Evolutionary conservation across 2,113 vertebrate species (phyloP).

Genomic region (Ictidomys tridecemlineatus): DNA sequence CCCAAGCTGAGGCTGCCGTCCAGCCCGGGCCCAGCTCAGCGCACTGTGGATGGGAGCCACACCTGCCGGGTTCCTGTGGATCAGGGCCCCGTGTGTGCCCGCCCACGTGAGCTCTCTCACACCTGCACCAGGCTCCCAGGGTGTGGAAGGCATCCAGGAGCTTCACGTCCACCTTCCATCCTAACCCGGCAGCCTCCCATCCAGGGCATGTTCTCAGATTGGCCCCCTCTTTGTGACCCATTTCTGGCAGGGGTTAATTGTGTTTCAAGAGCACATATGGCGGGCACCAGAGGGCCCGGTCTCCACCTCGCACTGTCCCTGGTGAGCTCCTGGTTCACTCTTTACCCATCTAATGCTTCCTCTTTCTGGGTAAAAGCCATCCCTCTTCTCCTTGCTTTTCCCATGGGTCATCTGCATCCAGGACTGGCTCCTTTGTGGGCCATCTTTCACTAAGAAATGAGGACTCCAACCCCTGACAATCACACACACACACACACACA

Average conservation of each 20-base stretch:
- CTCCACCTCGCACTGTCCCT: not conserved
- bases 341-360: not conserved
- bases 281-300: not conserved
- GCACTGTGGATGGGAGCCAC: fast-evolving
- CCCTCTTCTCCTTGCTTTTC: not conserved
- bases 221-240: not conserved
- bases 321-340: not conserved
- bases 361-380: not conserved
- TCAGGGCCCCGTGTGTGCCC: not conserved
- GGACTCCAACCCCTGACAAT: fast-evolving
- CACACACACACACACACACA: too few species aligned
- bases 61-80: not conserved
- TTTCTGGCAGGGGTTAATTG: not conserved
- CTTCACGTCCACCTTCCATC: fast-evolving
- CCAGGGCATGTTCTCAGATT: not conserved
- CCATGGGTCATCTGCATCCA: not conserved
- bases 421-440: not conserved
- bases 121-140: not conserved
- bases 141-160: not conserved
- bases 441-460: not conserved
- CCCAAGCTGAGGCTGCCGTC: not conserved
- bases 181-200: not conserved
- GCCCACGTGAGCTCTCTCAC: too few species aligned
- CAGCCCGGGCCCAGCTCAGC: not conserved
- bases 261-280: fast-evolving